These are phyloP conservation scores for Erethizon dorsatum DNA, from an alignment of 2,797 vertebrate species.

Conservation along the genomic window DNA sequence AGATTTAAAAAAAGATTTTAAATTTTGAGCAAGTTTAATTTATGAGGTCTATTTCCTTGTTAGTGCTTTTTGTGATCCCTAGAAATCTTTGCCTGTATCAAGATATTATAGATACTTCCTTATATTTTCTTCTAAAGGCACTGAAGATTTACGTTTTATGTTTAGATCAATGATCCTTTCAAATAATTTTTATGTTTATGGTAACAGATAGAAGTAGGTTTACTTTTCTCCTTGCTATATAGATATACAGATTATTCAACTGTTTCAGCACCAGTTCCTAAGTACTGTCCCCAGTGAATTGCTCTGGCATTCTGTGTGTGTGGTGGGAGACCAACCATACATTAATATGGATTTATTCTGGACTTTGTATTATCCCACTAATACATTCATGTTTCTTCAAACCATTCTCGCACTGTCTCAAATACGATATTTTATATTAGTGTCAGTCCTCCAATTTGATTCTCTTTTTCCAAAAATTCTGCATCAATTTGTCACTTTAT, in stretches of 20 bases:
- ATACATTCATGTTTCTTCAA: slow-evolving; percentile 45
- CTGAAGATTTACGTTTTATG: slow-evolving; percentile 34
- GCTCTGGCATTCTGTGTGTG: not conserved
- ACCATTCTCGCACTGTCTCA: not conserved
- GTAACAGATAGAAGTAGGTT: not conserved
- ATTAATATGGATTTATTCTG: not conserved
- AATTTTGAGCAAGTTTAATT: slow-evolving; percentile 15
- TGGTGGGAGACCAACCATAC: not conserved
- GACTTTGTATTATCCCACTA: slow-evolving; percentile 6
- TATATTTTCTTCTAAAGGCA: slow-evolving; percentile 1
- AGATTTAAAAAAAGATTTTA: not conserved
- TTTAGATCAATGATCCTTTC: not conserved
- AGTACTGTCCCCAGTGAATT: not conserved
- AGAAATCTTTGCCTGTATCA: not conserved
- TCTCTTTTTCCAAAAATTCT: slow-evolving; percentile 45
- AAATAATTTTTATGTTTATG: not conserved
- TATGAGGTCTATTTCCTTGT: not conserved
- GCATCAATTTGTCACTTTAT: not conserved
- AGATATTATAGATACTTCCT: not conserved
- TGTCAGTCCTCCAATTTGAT: slow-evolving; percentile 1
- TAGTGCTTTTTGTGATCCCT: not conserved
- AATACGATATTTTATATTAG: slow-evolving; percentile 45
- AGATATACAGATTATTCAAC: not conserved
- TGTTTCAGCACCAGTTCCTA: slow-evolving; percentile 1
- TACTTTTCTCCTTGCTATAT: not conserved